Conservation (phyloP, 2,113 vertebrate genomes). For the Sander vitreus region DNA sequence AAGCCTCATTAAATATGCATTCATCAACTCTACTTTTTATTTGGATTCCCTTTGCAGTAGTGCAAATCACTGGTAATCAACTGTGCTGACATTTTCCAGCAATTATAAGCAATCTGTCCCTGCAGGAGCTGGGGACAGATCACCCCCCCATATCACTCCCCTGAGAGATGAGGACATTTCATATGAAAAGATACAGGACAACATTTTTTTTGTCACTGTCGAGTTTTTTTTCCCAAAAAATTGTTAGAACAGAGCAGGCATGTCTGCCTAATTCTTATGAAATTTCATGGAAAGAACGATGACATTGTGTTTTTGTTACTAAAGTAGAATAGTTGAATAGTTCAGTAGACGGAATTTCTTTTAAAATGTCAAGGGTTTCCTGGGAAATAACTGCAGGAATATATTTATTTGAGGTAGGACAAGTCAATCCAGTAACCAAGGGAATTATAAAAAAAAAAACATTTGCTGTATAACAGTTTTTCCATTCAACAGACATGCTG, state of each 20-base stretch:
- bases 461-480: neutral
- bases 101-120: constrained; percentile 79
- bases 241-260: constrained; percentile 1
- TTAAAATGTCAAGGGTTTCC: neutral
- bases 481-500: neutral
- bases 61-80: constrained; percentile 84
- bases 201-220: constrained; percentile 27
- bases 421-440: neutral
- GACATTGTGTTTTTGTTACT: neutral
- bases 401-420: neutral
- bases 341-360: constrained; percentile 24
- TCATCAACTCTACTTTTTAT: constrained; percentile 78
- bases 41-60: constrained; percentile 73
- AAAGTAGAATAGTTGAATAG: constrained; percentile 19
- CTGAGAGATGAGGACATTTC: constrained; percentile 54
- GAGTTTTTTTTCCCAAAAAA: constrained; percentile 22
- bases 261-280: neutral
- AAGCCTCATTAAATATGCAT: constrained; percentile 80
- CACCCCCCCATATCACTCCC: constrained; percentile 55
- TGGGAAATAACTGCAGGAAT: neutral
- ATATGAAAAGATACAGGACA: constrained; percentile 27
- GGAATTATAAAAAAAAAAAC: neutral
- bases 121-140: constrained; percentile 50
- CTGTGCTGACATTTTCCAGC: constrained; percentile 82
- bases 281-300: neutral